phyloP scores from a whole-genome alignment of 2,113 vertebrate genomes.

The Caracal caracal region DNA sequence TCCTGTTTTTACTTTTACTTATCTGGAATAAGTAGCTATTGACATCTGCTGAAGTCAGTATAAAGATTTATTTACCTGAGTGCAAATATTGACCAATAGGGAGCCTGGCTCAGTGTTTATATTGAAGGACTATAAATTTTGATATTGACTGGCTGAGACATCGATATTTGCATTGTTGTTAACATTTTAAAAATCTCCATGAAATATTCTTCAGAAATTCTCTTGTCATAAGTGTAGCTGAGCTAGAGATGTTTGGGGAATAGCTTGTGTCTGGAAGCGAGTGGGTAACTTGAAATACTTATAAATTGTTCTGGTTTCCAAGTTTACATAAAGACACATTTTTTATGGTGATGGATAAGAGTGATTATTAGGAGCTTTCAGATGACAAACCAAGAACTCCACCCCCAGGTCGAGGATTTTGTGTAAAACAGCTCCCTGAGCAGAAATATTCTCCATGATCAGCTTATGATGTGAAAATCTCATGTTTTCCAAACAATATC shows the following conservation, averaged over 20 bases:
- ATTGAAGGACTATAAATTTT: conserved; percentile 90
- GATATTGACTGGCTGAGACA: conserved; percentile 85
- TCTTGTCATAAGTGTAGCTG: not conserved
- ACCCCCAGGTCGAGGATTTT: not conserved
- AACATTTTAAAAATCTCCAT: conserved; percentile 87
- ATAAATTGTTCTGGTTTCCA: conserved; percentile 67
- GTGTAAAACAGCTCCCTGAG: not conserved
- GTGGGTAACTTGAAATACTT: conserved; percentile 14
- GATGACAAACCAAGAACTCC: not conserved
- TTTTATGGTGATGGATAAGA: conserved; percentile 49
- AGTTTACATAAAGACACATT: conserved; percentile 40
- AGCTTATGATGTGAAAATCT: not conserved
- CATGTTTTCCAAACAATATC: not conserved
- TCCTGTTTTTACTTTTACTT: conserved; percentile 87
- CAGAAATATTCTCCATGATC: conserved; percentile 1
- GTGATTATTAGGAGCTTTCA: conserved; percentile 55
- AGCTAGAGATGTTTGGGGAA: conserved; percentile 35
- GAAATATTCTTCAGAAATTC: conserved; percentile 82
- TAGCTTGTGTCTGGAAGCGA: conserved; percentile 23
- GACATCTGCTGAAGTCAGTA: conserved; percentile 83
- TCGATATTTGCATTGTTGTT: conserved; percentile 89
- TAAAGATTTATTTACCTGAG: conserved; percentile 90
- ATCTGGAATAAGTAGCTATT: conserved; percentile 87
- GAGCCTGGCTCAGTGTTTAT: conserved; percentile 86
- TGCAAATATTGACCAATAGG: conserved; percentile 88